Base-by-base conservation (phyloP, 2,888 invertebrate genomes). In the Pogonocherus hispidulus region DNA sequence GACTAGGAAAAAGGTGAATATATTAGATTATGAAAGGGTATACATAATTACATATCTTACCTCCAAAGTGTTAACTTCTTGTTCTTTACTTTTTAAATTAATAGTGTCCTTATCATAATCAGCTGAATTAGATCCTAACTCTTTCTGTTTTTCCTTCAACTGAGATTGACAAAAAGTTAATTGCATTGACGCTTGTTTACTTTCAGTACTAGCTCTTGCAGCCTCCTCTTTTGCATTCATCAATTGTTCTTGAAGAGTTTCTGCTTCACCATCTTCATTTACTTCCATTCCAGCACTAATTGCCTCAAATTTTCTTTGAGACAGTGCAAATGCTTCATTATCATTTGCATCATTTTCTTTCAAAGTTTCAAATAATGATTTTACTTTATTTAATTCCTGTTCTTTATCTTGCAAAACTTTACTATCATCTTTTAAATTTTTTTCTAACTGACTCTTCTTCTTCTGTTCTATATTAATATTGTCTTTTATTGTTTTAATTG, bases 211-310 rank as follows among this genome's bases (percentile, higher is more conserved):
- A 0, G 94, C 93, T 79, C 92, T 91, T 6, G 93, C 91, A 0
- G 93, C 90, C 59, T 90, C 90, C 76, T 93, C 91, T 81, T 94
- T 93, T 0, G 94, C 93, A 80, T 89, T 90, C 84, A 96, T 96
- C 18, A 98, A 89, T 83, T 97, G 97, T 75, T 96, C 95, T 82
- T 95, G 94, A 62, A 98, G 87, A 0, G 97, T 94, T 35, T 94
- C 93, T 4, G 94, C 91, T 79, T 91, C 89, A 0, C 95, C 95
- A 70, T 91, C 91, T 16, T 92, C 93, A 74, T 92, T 93, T 59
- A 93, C 91, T 44, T 93, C 90, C 77, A 94, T 87, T 8, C 98
- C 98, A 32, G 93, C 89, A 80, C 92, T 57, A 35, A 67, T 37
- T 18, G 96, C 96, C 80, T 98, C 93, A 80, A 92, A 94, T 74